These are phyloP conservation scores for Danio tinwini DNA, from an alignment of 2,797 vertebrate genomes.

Conservation along the genomic window DNA sequence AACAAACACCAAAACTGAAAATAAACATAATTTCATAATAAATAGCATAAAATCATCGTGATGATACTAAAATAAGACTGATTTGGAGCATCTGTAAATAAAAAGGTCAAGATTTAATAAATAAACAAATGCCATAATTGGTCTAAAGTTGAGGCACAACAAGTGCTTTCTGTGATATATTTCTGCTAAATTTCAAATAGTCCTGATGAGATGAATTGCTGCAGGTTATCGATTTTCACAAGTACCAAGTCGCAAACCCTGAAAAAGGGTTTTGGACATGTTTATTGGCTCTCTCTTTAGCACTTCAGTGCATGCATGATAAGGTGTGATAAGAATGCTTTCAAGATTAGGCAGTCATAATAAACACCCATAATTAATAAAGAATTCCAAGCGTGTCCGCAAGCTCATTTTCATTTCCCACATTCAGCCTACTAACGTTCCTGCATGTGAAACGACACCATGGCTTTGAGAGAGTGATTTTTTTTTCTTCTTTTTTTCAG, in stretches of 20 bases:
- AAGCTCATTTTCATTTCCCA: slow-evolving; percentile 17
- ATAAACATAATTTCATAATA: no score
- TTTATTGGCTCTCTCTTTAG: slow-evolving; percentile 25
- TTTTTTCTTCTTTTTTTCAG: not conserved
- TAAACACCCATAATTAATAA: slow-evolving; percentile 41
- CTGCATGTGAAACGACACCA: not conserved
- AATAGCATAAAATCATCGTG: no score
- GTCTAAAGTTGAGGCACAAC: not conserved
- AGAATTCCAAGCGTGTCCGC: slow-evolving; percentile 1
- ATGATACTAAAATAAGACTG: no score
- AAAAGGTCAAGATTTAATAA: no score
- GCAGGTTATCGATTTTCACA: not conserved
- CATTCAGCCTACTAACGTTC: not conserved
- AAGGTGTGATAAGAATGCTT: slow-evolving; percentile 40
- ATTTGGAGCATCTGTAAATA: no score
- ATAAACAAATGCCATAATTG: slow-evolving; percentile 6
- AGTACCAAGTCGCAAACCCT: slow-evolving; percentile 1
- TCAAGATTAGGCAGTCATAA: slow-evolving; percentile 24
- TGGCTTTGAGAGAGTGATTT: not conserved
- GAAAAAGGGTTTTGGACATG: not conserved
- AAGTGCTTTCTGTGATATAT: not conserved
- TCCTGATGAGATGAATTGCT: not conserved
- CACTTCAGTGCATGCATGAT: slow-evolving; percentile 32
- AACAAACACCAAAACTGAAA: no score
- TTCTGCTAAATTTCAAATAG: not conserved